Evolutionary conservation across 2,797 vertebrate genomes (phyloP), one percentile per base, ranked within the genome.

Genomic region (Poliocrania exsul): DNA sequence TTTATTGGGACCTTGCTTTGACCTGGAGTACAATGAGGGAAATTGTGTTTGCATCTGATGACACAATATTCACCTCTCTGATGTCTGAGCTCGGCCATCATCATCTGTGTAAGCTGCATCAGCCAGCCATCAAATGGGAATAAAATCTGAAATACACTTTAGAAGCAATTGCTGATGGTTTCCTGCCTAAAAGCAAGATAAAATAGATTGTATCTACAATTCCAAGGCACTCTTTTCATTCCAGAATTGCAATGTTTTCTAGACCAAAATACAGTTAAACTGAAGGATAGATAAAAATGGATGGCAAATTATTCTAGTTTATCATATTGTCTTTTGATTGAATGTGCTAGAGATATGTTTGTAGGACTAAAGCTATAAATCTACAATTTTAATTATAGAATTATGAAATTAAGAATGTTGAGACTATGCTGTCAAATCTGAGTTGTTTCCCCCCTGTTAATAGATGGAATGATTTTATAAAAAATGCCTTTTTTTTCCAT

Each of bases 341-440:
- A 13, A 50, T 79, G 92, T 92, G 31, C 38, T 54, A 25, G 5
- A 72, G 35, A 13, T 53, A 24, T 20, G 5, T 78, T 86, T 92
- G 38, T 47, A 74, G 26, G 38, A 61, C 13, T 44, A 20, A 71
- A 5, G 13, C 17, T 78, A 62, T 90, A 93, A 92, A 78, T 91
- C 46, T 49, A 44, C 20, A 47, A n/a, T 67, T 93, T 83, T 92
- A 93, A 86, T 92, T 87, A 87, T 10, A 75, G 33, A 87, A 91
- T 92, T 83, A 42, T 53, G 28, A 87, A 78, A 35, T 80, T 80
- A 50, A 46, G 46, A 54, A 58, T 75, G 71, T 62, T 69, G 69
- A 65, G 47, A 51, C 57, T 71, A 38, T 81, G n/a, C 47, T 80
- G 35, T 78, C 49, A 92, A 58, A 74, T 80, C 49, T 90, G 79